Conservation (phyloP, 35 echinoderm and acorn worm genomes). For the Amphiura filiformis region DNA sequence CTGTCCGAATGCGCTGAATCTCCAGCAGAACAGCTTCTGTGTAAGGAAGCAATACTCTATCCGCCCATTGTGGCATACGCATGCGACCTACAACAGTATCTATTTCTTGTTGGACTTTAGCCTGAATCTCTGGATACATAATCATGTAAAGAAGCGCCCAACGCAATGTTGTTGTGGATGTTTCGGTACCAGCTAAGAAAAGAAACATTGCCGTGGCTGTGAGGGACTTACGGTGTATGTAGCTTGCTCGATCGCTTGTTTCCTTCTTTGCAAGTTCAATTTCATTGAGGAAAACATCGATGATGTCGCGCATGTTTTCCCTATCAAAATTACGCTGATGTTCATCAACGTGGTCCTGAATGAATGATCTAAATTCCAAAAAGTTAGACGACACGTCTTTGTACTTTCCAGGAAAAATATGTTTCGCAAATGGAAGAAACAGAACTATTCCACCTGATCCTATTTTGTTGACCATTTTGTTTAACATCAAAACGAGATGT, state of each 20-base stretch:
- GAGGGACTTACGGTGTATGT: not conserved
- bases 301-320: not conserved
- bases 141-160: constrained; percentile 44
- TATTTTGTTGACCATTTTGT: not conserved
- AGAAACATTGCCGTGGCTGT: not conserved
- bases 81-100: constrained; percentile 36
- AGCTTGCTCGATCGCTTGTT: not conserved
- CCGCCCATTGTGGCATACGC: constrained; percentile 26
- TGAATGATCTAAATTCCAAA: not conserved
- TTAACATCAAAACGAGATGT: not conserved
- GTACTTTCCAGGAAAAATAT: not conserved
- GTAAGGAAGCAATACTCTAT: constrained; percentile 27
- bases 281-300: not conserved
- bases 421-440: not conserved
- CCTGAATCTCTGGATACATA: constrained; percentile 42
- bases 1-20: constrained; percentile 15
- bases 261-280: not conserved
- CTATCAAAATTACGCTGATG: not conserved
- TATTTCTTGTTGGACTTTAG: constrained; percentile 41
- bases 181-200: constrained; percentile 54
- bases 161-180: constrained; percentile 18
- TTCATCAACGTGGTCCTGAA: not conserved
- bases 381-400: not conserved
- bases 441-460: not conserved
- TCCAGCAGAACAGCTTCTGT: constrained; percentile 39